Evolutionary conservation across 2,888 invertebrate genomes (phyloP), one percentile per base, ranked within the genome.

Genomic region (Boloria selene): DNA sequence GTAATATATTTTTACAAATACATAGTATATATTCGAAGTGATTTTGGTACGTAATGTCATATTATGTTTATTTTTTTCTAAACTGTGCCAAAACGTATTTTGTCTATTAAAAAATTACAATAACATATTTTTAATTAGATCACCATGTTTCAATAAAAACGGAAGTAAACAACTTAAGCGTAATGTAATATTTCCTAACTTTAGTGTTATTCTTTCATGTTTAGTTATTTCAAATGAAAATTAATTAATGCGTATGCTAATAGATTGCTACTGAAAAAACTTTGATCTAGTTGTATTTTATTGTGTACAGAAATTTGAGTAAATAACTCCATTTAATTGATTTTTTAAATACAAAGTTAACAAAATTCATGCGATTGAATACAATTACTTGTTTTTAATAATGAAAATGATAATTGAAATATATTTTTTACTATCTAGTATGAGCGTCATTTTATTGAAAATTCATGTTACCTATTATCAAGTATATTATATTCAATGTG

Each of bases 401-500:
- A 17, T 59, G 31, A 59, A 17, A 31, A 4, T 47, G n/a, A 17
- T 16, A 38, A 53, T 38, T 14, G 7, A 47, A 45, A 47, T 58
- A 31, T 58, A 31, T 58, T 49, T 31, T 42, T 64, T 16, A 56
- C 44, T 58, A 44, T 58, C 17, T 58, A 7, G 16, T 51, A 42
- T 22, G 14, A 51, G 18, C 50, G 63, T 26, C 50, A 38, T 13
- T 26, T 61, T 65, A 64, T 68, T 68, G 54, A 65, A 70, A 68
- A 65, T 70, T 62, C 67, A 67, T 56, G 61, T 52, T 55, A 65
- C 64, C 64, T 65, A 68, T 68, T 70, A 66, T 66, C 56, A 61
- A 64, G 55, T 64, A 72, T 74, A 74, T 74, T 70, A 74, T 70
- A 75, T 74, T 74, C 73, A 74, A 71, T 69, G 73, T 72, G 70